Evolutionary conservation across 1,140 invertebrate genomes (phyloP), one percentile per base, ranked within the genome.

Genomic region (Habropoda laboriosa): DNA sequence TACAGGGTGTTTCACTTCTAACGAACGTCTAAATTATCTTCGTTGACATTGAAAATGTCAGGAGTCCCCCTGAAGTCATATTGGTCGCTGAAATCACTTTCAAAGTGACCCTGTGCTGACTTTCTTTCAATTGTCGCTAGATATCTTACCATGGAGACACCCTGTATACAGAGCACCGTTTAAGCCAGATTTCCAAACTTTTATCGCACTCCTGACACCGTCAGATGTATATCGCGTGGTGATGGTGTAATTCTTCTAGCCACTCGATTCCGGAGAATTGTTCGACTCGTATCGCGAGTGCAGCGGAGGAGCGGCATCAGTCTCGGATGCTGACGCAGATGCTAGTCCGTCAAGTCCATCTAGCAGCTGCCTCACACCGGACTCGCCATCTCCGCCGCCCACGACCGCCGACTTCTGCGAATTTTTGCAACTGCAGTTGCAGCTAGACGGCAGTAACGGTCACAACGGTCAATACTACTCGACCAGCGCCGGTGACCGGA

Each of bases 351-450:
- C 92, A 51, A 93, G 92, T 88, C 92, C 92, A 13, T 93, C 92
- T n/a, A 92, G 91, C 79, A 93, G 92, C 63, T 93, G 92, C 58
- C 93, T 96, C 86, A 96, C 96, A 2, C 94, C 96, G 38, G 96
- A 97, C 90, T 97, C 96, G 27, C 96, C 96, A 10, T 96, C 97
- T 61, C 96, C 96, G 24, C 96, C 97, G n/a, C 97, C 97, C 0
- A 98, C 97, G 4, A 97, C 97, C 0, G 96, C 96, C 30, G 97
- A 98, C 89, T 97, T 98, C 90, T 97, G 96, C 57, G 97, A 98
- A 91, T 98, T 98, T 91, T 96, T 98, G 80, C 97, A 97, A 91
- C 85, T 93, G 45, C 92, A 93, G 70, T 60, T 93, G 51, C 91
- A 93, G 35, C 86, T 93, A 10, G 92, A 93, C 75, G 83, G 90